Conservation (phyloP, 1,140 invertebrate genomes). For the Saccostrea echinata region DNA sequence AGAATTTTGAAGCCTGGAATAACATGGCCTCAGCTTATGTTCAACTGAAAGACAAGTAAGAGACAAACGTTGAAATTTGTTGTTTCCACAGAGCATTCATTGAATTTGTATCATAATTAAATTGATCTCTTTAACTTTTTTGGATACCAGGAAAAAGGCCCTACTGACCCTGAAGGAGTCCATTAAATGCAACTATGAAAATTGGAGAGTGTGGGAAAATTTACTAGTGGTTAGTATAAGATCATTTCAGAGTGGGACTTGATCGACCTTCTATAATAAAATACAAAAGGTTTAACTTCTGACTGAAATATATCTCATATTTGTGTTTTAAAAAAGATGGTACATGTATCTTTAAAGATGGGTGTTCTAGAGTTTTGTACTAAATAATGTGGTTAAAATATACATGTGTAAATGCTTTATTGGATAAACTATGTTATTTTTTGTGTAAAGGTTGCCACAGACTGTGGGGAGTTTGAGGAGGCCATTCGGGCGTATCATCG, state of each 20-base stretch:
- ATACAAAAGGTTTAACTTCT: too few relatives aligned
- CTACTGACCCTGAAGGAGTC: constrained; percentile 87
- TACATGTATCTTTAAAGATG: too few relatives aligned
- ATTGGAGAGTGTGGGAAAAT: constrained; percentile 99
- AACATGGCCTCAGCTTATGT: constrained; percentile 96
- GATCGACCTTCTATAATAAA: too few relatives aligned
- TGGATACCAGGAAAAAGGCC: constrained; percentile 84
- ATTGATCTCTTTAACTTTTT: neutral
- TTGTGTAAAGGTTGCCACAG: constrained; percentile 72
- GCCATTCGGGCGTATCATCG: constrained; percentile 92
- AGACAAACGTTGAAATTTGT: neutral
- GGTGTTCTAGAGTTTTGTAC: too few relatives aligned
- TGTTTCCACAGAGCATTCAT: too few relatives aligned
- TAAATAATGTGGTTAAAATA: too few relatives aligned
- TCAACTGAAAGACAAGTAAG: constrained; percentile 90
- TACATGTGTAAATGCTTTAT: too few relatives aligned
- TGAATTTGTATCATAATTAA: too few relatives aligned
- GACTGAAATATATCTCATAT: too few relatives aligned
- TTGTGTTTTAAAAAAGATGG: too few relatives aligned
- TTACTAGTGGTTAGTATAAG: constrained; percentile 73
- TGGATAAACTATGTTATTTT: neutral
- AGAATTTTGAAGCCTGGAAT: constrained; percentile 98
- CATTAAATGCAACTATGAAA: constrained; percentile 94
- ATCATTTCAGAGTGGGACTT: too few relatives aligned
- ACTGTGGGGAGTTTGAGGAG: constrained; percentile 81